Percentiles rank a stretch among this genome's conserved stretches.
Conservation (phyloP, 2,113 vertebrate species). For the Gasterosteus nipponicus region DNA sequence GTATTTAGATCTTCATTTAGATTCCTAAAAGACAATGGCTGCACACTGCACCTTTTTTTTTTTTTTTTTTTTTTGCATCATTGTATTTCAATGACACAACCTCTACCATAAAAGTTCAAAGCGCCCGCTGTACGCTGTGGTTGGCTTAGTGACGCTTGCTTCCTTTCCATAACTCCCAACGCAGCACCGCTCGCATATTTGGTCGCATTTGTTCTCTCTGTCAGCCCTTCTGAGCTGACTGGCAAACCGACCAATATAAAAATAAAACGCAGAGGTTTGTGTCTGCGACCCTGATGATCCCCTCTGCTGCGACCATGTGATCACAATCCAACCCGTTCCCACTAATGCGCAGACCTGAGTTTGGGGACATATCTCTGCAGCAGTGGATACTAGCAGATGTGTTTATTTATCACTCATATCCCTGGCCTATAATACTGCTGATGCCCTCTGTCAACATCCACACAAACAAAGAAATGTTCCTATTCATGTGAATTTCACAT, state of each 20-base stretch:
- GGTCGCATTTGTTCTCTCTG: slow-evolving; percentile 13
- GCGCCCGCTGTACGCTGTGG: slow-evolving; percentile 5
- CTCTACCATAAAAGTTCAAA: background rate
- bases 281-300: slow-evolving; percentile 49
- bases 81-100: background rate
- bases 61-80: background rate
- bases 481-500: background rate
- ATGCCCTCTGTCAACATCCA: background rate
- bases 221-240: slow-evolving; percentile 27
- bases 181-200: background rate
- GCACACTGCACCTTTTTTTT: background rate
- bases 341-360: slow-evolving; percentile 40
- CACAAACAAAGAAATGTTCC: background rate
- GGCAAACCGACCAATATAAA: slow-evolving; percentile 31
- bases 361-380: slow-evolving; percentile 19
- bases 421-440: background rate
- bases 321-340: slow-evolving; percentile 50
- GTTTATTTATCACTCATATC: background rate
- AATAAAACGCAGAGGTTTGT: slow-evolving; percentile 53
- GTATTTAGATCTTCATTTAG: slow-evolving; percentile 1
- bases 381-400: background rate
- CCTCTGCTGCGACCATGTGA: slow-evolving; percentile 43
- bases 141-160: background rate
- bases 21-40: slow-evolving; percentile 3
- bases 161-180: background rate